Evolutionary conservation across 2,888 invertebrate species (phyloP).

Genomic region (Endomychus coccineus): DNA sequence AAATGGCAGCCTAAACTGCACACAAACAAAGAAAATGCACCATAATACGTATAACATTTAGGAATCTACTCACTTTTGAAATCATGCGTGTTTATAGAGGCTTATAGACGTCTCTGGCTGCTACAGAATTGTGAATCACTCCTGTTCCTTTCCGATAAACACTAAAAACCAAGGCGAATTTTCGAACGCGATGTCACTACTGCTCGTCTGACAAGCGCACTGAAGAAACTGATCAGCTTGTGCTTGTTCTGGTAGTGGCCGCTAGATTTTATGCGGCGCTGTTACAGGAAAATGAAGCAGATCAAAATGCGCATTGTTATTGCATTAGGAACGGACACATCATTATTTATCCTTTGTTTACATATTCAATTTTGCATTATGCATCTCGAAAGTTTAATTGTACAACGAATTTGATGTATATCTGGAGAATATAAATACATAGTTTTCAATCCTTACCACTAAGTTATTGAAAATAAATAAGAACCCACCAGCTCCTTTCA

Average conservation of each 20-base stretch:
- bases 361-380: too few relatives aligned
- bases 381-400: too few relatives aligned
- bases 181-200: slow-evolving; percentile 30
- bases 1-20: slow-evolving; percentile 34
- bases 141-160: slow-evolving; percentile 24
- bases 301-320: too few relatives aligned
- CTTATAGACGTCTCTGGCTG: slow-evolving; percentile 25
- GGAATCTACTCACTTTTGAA: slow-evolving; percentile 31
- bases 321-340: too few relatives aligned
- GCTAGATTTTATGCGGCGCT: slow-evolving; percentile 21
- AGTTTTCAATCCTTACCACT: too few relatives aligned
- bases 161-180: slow-evolving; percentile 31
- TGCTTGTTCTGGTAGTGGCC: slow-evolving; percentile 45
- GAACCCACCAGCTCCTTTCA: too few relatives aligned
- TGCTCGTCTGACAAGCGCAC: slow-evolving; percentile 8
- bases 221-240: slow-evolving; percentile 43
- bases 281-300: too few relatives aligned
- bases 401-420: too few relatives aligned
- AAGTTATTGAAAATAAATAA: too few relatives aligned
- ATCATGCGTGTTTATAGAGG: slow-evolving; percentile 31
- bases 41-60: slow-evolving; percentile 9
- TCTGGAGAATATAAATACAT: too few relatives aligned
- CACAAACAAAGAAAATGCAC: slow-evolving; percentile 31
- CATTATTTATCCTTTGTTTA: too few relatives aligned
- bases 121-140: slow-evolving; percentile 31